These are phyloP conservation scores for Spinus olivaceus DNA, from an alignment of 2,797 vertebrate species.

Conservation along the genomic window DNA sequence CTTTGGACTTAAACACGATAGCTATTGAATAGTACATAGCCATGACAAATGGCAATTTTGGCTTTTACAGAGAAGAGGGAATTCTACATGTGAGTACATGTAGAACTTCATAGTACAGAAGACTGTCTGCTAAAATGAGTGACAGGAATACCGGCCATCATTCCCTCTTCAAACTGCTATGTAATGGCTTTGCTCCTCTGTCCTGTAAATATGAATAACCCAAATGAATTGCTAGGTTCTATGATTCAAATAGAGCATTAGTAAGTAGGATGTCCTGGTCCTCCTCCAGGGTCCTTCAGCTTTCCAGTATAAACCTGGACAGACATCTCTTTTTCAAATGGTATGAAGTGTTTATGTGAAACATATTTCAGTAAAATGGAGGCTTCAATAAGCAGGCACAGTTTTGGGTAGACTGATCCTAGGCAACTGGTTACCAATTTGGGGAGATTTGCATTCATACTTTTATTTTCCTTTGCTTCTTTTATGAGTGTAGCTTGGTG, in stretches of 20 bases:
- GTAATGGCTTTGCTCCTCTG: background rate
- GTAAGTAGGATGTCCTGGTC: background rate
- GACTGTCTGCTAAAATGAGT: background rate
- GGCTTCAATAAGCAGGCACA: background rate
- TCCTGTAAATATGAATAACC: background rate
- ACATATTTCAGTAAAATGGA: background rate
- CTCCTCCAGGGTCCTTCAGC: background rate
- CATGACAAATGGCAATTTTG: background rate
- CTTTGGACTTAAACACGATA: background rate
- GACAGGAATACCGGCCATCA: background rate
- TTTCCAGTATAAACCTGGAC: background rate
- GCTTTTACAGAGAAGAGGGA: background rate
- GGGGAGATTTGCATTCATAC: background rate
- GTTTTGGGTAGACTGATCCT: background rate
- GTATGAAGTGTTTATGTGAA: background rate
- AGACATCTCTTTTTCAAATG: background rate
- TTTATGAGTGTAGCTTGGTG: background rate
- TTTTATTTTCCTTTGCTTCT: background rate
- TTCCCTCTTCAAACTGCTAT: background rate
- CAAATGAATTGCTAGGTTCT: background rate
- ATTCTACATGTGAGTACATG: no score
- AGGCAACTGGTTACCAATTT: background rate
- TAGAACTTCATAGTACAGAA: background rate
- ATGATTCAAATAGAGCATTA: background rate
- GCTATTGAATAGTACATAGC: background rate